phyloP scores from a whole-genome alignment of 2,113 vertebrate genomes.

The Peromyscus leucopus region DNA sequence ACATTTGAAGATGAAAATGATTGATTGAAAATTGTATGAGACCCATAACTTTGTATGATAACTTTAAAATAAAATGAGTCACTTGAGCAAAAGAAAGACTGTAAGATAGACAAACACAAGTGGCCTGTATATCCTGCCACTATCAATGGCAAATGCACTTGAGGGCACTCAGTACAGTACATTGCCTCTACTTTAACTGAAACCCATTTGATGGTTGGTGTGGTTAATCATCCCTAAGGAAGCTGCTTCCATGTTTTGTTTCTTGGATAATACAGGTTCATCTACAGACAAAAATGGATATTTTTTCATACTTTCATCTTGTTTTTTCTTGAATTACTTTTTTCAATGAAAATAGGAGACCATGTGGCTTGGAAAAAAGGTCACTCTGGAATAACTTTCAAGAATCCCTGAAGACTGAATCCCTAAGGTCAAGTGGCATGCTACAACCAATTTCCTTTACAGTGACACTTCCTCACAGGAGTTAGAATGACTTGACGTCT shows the following conservation, averaged over 20 bases:
- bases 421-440: constrained; percentile 17
- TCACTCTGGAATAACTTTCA: constrained; percentile 23
- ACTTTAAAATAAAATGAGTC: neutral
- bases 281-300: constrained; percentile 15
- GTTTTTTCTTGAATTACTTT: constrained; percentile 29
- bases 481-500: constrained; percentile 59
- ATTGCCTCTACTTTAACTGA: neutral
- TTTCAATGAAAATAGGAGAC: neutral
- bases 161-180: neutral
- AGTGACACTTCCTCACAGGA: constrained; percentile 62
- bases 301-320: neutral
- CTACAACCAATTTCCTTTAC: constrained; percentile 51
- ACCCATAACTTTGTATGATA: neutral
- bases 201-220: neutral
- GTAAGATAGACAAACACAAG: neutral
- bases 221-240: neutral
- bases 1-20: constrained; percentile 32
- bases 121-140: neutral
- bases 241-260: neutral
- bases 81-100: neutral
- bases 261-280: neutral
- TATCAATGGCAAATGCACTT: neutral
- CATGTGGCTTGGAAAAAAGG: neutral
- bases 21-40: neutral
- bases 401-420: constrained; percentile 6